Evolutionary conservation across 2,797 vertebrate species (phyloP), one percentile per base, ranked within the genome.

Genomic region (Pseudocheirus occidentalis): DNA sequence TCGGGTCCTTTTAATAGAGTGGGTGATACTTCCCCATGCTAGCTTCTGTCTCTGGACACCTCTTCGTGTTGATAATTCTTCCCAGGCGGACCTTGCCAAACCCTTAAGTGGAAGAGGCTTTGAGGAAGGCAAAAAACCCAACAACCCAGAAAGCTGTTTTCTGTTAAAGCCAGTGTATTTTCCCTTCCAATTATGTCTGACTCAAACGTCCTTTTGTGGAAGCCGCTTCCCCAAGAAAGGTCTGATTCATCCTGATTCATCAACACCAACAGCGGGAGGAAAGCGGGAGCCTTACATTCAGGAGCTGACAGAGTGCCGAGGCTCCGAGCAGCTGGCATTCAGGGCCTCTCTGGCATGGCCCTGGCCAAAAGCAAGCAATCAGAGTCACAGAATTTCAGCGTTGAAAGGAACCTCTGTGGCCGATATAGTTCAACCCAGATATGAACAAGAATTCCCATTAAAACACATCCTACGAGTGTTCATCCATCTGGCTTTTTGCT

Each of bases 141-240:
- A 87, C 40, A 50, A 92, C 92, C 92, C 62, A 53, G 94, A 92
- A 97, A 97, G 95, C 96, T 93, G 96, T 95, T 96, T 97, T 95
- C 98, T 94, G 97, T 96, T 97, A 95, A 46, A 93, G 90, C 93
- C 92, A 97, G 94, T 97, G 96, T 97, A 92, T 96, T 97, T 97
- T 97, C 96, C 97, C 97, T 97, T 24, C 93, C 95, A 97, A 94
- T 97, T 96, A 96, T 54, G 95, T 96, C 96, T 95, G 96, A 96
- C 94, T 95, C 93, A 96, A 93, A 92, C 55, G 52, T 92, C 96
- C 96, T 95, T 95, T 92, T 95, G 92, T 31, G 0, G 93, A 93
- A 93, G 93, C 90, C 81, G 31, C 95, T 95, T 94, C 95, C 95
- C 92, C 52, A 55, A 95, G 94, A 97, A 96, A 93, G 95, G 95